Evolutionary conservation across 2,888 invertebrate genomes (phyloP).

Genomic region (Sturmia bella): DNA sequence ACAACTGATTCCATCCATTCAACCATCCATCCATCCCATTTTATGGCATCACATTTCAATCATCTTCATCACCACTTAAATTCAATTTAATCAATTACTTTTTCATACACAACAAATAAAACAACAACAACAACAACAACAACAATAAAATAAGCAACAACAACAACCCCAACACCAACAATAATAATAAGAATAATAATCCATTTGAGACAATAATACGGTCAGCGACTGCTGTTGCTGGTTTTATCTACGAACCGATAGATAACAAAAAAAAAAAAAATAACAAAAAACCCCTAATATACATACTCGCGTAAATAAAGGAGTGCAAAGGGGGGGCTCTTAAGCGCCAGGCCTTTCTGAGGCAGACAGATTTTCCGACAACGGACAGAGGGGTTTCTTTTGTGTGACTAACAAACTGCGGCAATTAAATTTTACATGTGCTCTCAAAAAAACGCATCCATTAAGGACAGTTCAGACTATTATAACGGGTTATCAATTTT

Average conservation of each 20-base stretch:
- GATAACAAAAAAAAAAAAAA: neutral
- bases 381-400: too few species aligned
- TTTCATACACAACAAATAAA: slow-evolving; percentile 42
- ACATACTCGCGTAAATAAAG: too few species aligned
- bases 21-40: slow-evolving; percentile 9
- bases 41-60: slow-evolving; percentile 51
- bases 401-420: too few species aligned
- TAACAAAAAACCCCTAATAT: neutral
- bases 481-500: too few species aligned
- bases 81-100: slow-evolving; percentile 69
- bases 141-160: slow-evolving; percentile 29
- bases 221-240: slow-evolving; percentile 55
- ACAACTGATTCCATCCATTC: slow-evolving; percentile 3
- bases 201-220: slow-evolving; percentile 57
- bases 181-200: slow-evolving; percentile 43
- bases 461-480: too few species aligned
- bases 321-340: too few species aligned
- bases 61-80: slow-evolving; percentile 65
- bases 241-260: slow-evolving; percentile 28
- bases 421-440: too few species aligned
- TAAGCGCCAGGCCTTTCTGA: too few species aligned
- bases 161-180: slow-evolving; percentile 25
- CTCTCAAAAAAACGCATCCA: too few species aligned
- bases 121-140: slow-evolving; percentile 26
- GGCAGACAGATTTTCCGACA: too few species aligned